Evolutionary conservation across 2,113 vertebrate genomes (phyloP).

Genomic region (Aptenodytes forsteri): DNA sequence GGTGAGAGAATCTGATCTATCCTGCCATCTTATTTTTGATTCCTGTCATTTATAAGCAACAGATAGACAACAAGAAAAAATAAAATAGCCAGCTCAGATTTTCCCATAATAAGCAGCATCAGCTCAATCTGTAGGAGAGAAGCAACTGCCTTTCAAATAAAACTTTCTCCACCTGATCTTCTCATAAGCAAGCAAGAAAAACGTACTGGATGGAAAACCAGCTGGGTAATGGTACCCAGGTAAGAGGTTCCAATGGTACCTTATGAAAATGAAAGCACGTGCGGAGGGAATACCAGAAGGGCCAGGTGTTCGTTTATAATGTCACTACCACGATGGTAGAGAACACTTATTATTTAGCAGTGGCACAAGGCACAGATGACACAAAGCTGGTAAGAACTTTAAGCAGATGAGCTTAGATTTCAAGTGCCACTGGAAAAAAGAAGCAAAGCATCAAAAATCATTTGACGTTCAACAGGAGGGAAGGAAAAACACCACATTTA

Average conservation of each 20-base stretch:
- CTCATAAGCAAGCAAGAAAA: background rate
- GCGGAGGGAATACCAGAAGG: background rate
- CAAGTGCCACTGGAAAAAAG: background rate
- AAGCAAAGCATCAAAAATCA: background rate
- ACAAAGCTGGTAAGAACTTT: background rate
- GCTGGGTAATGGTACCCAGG: background rate
- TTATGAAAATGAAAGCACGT: fast-evolving
- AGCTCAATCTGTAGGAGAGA: background rate
- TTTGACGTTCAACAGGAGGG: background rate
- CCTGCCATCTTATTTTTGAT: background rate
- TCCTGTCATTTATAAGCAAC: background rate
- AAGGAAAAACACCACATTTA: background rate
- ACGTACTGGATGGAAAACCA: background rate
- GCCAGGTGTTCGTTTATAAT: background rate
- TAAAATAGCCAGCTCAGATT: background rate
- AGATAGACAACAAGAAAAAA: background rate
- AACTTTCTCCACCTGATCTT: background rate
- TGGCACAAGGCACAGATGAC: background rate
- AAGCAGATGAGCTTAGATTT: background rate
- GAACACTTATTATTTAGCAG: background rate
- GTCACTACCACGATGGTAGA: fast-evolving
- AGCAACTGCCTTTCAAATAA: background rate
- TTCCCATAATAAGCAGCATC: background rate
- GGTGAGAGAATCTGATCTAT: background rate
- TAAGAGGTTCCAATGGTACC: background rate